phyloP scores from a whole-genome alignment of 2,888 invertebrate species.

The Silvanus unidentatus region DNA sequence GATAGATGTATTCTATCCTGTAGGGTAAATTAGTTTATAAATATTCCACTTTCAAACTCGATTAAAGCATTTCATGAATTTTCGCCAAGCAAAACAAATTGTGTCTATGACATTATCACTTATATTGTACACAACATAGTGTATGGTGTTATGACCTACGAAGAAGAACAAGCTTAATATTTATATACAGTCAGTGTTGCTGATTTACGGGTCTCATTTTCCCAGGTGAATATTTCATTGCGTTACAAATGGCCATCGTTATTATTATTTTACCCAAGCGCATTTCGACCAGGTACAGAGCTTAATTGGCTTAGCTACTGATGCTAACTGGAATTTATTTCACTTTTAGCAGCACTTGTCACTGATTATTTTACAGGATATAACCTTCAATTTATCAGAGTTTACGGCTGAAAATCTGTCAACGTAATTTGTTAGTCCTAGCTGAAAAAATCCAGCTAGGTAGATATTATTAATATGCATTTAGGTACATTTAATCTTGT shows the following conservation, averaged over 20 bases:
- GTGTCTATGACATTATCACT: too few species aligned
- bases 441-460: conserved; percentile 1
- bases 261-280: conserved; percentile 39
- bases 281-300: conserved; percentile 32
- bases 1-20: too few species aligned
- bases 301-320: conserved; percentile 40
- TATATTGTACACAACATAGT: too few species aligned
- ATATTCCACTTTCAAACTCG: too few species aligned
- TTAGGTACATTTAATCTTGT: too few species aligned
- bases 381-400: conserved; percentile 32
- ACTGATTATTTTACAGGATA: conserved; percentile 37
- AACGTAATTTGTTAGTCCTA: conserved; percentile 20
- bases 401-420: conserved; percentile 25
- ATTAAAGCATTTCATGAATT: too few species aligned
- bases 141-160: too few species aligned
- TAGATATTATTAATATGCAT: too few species aligned
- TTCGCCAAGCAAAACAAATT: too few species aligned
- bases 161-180: conserved; percentile 19
- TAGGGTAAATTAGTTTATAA: too few species aligned
- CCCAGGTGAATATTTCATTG: conserved; percentile 39
- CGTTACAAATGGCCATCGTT: conserved; percentile 40
- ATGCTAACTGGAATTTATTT: conserved; percentile 39
- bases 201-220: conserved; percentile 34
- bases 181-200: conserved; percentile 26
- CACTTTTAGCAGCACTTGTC: conserved; percentile 38